Evolutionary conservation across 2,888 invertebrate species (phyloP), one percentile per base, ranked within the genome.

Genomic region (Acrobasis consociella): DNA sequence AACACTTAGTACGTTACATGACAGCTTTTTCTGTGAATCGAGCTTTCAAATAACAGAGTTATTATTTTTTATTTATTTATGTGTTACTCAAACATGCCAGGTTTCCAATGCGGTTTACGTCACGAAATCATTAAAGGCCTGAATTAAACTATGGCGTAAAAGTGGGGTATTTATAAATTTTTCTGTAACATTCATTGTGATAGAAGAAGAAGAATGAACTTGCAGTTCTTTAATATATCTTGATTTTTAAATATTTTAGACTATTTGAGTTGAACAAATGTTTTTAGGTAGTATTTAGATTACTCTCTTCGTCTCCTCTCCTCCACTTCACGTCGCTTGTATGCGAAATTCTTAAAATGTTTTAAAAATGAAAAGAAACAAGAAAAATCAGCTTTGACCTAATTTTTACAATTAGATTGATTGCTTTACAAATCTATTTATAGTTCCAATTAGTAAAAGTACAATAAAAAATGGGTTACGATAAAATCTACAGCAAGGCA

Each of bases 1-100:
- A 62, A 65, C 58, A 65, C 38, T 10, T 49, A 51, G n/a, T 5
- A 56, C 39, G 56, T 56, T 56, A 56, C 56, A 56, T 46, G 56
- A 22, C 42, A 56, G 56, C 42, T 56, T 56, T 56, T 56, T 56
- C 56, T 42, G 39, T 56, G 56, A 56, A 56, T 13, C 22, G 56
- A 42, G 56, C 42, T 56, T 56, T 42, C 53, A 38, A 53, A 53
- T 13, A 53, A 38, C 37, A 22, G 10, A 31, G 31, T 31, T 31
- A 31, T 31, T 31, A 31, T 31, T 31, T 31, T 2, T 31, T 31
- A 31, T 31, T 31, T 31, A 31, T 31, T 31, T 31, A 31, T 8
- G 31, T 31, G 42, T 56, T 56, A 56, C 42, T 46, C 42, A 15
- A 17, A 56, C 56, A 42, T 17, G 56, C 22, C 46, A 46, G 42